Conservation (phyloP, 2,113 vertebrate species). For the Equus przewalskii region DNA sequence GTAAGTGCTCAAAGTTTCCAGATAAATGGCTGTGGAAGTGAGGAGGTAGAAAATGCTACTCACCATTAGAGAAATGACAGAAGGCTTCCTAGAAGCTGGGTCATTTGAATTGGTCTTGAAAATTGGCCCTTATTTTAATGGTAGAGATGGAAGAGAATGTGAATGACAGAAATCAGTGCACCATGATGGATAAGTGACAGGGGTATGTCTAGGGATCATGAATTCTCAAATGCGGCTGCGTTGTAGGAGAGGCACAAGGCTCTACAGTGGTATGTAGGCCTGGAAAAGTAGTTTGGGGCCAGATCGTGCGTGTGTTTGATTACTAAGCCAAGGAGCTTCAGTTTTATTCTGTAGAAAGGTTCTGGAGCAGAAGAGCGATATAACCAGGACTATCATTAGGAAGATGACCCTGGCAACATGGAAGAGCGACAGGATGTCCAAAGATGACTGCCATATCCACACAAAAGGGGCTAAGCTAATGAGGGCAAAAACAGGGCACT, state of each 20-base stretch:
- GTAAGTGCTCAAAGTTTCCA: neutral
- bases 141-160: neutral
- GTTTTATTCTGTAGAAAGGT: neutral
- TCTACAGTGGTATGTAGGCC: rapidly evolving
- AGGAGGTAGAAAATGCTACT: neutral
- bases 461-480: neutral
- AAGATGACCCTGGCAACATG: neutral
- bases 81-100: neutral
- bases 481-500: neutral
- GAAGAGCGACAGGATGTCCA: neutral
- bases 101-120: neutral
- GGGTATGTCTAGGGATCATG: neutral
- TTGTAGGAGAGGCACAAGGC: neutral
- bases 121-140: neutral
- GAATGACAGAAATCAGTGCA: neutral
- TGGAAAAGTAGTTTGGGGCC: neutral
- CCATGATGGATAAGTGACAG: neutral
- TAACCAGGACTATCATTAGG: neutral
- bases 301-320: neutral
- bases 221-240: neutral
- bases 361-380: neutral
- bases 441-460: no score
- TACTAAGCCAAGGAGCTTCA: neutral
- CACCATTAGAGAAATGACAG: neutral
- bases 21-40: neutral